Percentiles rank a stretch among this genome's conserved stretches.
These are phyloP conservation scores for Camponotus vicinus DNA, from an alignment of 1,140 invertebrate genomes.

Conservation along the genomic window DNA sequence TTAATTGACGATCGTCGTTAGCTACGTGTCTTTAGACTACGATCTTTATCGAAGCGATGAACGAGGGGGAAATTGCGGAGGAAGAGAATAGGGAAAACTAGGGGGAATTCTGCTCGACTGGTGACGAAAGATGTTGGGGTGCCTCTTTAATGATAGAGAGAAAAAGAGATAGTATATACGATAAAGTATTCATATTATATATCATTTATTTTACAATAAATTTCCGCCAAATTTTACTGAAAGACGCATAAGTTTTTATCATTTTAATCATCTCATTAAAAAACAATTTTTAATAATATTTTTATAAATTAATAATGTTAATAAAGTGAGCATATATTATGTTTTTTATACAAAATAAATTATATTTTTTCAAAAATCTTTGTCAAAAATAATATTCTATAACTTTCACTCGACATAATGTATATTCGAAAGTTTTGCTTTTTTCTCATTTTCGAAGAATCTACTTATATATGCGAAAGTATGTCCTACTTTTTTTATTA, in stretches of 20 bases:
- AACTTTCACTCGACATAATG: not conserved
- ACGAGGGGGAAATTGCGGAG: constrained; percentile 5
- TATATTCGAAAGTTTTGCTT: not conserved
- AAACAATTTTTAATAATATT: too few species aligned
- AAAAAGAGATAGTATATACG: not conserved
- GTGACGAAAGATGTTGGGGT: not conserved
- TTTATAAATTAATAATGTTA: constrained; percentile 17
- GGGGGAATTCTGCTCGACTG: constrained; percentile 31
- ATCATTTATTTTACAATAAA: not conserved
- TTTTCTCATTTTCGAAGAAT: constrained; percentile 5
- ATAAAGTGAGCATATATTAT: not conserved
- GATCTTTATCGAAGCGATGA: constrained; percentile 25
- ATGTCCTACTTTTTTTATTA: not conserved
- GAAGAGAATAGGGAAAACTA: constrained; percentile 4
- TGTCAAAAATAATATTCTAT: not conserved
- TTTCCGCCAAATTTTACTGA: not conserved
- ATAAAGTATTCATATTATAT: not conserved
- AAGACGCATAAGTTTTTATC: not conserved
- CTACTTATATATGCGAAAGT: not conserved
- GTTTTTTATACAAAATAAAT: not conserved
- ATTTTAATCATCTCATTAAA: constrained; percentile 8
- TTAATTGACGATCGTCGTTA: constrained; percentile 49
- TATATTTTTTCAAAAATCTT: not conserved
- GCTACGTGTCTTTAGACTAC: constrained; percentile 6
- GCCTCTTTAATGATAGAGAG: not conserved